Evolutionary conservation across 2,888 invertebrate genomes (phyloP).

Genomic region (Thymelicus sylvestris): DNA sequence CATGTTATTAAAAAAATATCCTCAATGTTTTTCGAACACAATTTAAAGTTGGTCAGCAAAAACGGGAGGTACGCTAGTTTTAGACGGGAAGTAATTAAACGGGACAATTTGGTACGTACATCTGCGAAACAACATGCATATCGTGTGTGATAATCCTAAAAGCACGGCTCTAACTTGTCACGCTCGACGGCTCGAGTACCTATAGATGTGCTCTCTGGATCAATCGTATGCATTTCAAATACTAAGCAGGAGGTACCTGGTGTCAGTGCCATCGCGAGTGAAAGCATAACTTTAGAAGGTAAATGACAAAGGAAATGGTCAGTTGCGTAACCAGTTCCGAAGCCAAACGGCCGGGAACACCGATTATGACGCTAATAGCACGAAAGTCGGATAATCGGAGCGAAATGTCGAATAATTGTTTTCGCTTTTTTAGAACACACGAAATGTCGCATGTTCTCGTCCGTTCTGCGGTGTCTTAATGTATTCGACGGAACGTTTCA

Average conservation of each 20-base stretch:
- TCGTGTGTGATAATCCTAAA: slow-evolving; percentile 22
- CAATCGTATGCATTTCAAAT: slow-evolving; percentile 10
- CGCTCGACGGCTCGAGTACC: not conserved
- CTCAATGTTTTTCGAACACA: slow-evolving; percentile 24
- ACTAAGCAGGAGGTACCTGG: slow-evolving; percentile 4
- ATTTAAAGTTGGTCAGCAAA: slow-evolving; percentile 19
- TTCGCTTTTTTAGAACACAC: slow-evolving; percentile 48
- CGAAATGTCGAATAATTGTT: slow-evolving; percentile 42
- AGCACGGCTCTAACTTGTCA: slow-evolving; percentile 7
- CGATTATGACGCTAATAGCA: slow-evolving; percentile 34
- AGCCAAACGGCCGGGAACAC: slow-evolving; percentile 22
- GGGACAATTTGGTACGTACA: slow-evolving; percentile 24
- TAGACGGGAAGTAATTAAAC: slow-evolving; percentile 28
- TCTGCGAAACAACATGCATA: not conserved
- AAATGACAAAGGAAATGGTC: slow-evolving; percentile 33
- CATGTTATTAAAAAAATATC: slow-evolving; percentile 11
- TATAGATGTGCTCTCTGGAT: no score
- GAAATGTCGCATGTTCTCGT: slow-evolving; percentile 55
- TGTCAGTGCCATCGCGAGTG: slow-evolving; percentile 3
- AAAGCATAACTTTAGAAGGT: slow-evolving; percentile 35
- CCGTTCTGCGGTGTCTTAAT: slow-evolving; percentile 71
- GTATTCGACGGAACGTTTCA: slow-evolving; percentile 62
- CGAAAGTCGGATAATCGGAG: slow-evolving; percentile 38
- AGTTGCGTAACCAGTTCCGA: slow-evolving; percentile 34
- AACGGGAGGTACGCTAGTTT: slow-evolving; percentile 15